These are phyloP conservation scores for Papilio polytes DNA, from an alignment of 1,140 invertebrate genomes.

Conservation along the genomic window DNA sequence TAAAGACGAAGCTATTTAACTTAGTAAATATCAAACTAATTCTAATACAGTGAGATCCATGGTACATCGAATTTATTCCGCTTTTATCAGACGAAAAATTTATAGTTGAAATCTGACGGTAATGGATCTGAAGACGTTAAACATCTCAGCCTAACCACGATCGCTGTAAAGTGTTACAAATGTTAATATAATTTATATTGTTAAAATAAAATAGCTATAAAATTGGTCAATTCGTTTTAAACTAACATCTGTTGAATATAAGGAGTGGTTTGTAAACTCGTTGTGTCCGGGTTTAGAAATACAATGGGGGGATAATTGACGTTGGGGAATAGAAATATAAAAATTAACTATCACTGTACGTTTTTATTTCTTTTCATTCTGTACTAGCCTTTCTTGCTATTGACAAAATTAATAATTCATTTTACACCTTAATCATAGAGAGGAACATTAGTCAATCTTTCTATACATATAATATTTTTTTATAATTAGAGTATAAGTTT, in stretches of 20 bases:
- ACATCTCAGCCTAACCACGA: slow-evolving; percentile 13
- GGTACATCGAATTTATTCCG: neutral
- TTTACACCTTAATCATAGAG: too few relatives aligned
- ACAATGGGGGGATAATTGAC: neutral
- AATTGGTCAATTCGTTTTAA: slow-evolving; percentile 18
- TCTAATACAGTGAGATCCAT: neutral
- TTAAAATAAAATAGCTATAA: slow-evolving; percentile 10
- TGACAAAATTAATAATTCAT: too few relatives aligned
- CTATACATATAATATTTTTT: too few relatives aligned
- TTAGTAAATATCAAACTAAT: neutral
- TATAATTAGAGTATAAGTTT: too few relatives aligned
- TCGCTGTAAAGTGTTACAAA: neutral
- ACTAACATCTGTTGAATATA: neutral
- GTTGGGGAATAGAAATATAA: neutral
- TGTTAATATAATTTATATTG: slow-evolving; percentile 4
- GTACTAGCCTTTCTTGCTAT: too few relatives aligned
- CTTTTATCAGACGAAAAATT: slow-evolving; percentile 18
- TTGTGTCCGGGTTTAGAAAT: neutral
- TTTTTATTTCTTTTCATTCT: too few relatives aligned
- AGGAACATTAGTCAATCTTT: too few relatives aligned
- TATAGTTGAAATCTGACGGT: slow-evolving; percentile 33
- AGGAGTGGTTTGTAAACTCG: neutral
- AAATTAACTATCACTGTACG: too few relatives aligned
- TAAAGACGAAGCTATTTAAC: too few relatives aligned
- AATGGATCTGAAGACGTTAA: slow-evolving; percentile 2